Conservation (phyloP, 2,113 vertebrate species). For the Callorhinus ursinus region DNA sequence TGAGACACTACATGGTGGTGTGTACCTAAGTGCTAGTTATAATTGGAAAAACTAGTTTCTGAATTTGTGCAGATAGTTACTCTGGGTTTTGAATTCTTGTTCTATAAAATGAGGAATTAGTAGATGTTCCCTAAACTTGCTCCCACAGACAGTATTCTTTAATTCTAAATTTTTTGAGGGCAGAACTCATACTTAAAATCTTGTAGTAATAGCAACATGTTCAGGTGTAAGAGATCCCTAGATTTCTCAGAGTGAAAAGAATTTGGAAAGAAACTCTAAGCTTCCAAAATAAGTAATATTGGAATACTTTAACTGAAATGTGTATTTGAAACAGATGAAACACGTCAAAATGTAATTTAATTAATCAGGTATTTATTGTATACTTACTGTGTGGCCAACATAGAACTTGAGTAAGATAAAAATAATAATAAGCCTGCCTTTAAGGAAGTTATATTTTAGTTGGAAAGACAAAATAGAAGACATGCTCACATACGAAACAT, state of each 20-base stretch:
- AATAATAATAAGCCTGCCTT: neutral
- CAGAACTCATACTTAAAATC: neutral
- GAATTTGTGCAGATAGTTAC: neutral
- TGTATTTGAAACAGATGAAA: neutral
- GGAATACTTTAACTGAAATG: slow-evolving; percentile 1
- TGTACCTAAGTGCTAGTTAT: neutral
- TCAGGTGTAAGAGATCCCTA: neutral
- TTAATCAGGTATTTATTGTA: neutral
- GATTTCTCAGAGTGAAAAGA: neutral
- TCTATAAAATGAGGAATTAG: neutral
- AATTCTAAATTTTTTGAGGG: neutral
- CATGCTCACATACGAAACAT: neutral
- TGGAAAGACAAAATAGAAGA: slow-evolving; percentile 13
- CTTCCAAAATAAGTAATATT: neutral
- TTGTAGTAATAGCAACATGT: neutral
- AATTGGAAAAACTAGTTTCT: neutral
- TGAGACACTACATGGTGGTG: neutral
- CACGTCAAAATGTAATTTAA: neutral
- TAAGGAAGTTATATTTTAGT: slow-evolving; percentile 20
- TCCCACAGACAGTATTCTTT: neutral
- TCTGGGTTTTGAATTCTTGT: neutral
- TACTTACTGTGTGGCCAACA: neutral
- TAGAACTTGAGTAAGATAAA: neutral
- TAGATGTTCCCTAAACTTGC: neutral
- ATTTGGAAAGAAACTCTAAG: neutral